These are phyloP conservation scores for Lamellibrachia satsuma DNA, from an alignment of 2,888 invertebrate species.

Conservation along the genomic window DNA sequence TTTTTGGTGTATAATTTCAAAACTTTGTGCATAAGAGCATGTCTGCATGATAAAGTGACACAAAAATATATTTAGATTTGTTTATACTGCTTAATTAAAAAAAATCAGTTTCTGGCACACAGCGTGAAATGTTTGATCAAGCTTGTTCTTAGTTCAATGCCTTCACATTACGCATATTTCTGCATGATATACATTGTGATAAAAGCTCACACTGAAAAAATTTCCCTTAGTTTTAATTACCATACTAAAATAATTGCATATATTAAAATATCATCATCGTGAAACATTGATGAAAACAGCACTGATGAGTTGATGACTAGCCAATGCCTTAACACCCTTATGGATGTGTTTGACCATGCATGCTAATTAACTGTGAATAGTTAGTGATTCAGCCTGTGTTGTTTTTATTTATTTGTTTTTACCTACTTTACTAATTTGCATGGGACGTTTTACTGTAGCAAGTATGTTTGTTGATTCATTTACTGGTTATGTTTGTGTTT, in stretches of 20 bases:
- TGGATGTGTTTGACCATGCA: background rate
- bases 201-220: background rate
- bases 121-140: background rate
- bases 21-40: background rate
- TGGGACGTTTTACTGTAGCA: constrained; percentile 1
- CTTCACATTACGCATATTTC: background rate
- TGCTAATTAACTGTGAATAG: background rate
- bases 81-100: background rate
- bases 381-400: background rate
- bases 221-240: background rate
- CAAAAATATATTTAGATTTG: background rate
- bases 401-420: background rate
- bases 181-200: background rate
- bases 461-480: background rate
- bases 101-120: background rate
- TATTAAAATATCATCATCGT: background rate
- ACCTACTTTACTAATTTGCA: background rate
- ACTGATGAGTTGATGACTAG: background rate
- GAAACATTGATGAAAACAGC: background rate
- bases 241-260: background rate
- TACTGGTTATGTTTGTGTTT: background rate
- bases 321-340: background rate
- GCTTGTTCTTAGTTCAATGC: background rate
- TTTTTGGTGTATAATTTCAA: background rate
- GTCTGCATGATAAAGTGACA: background rate